These are phyloP conservation scores for Lutraria rhynchaena DNA, from an alignment of 1,140 invertebrate genomes.

Conservation along the genomic window DNA sequence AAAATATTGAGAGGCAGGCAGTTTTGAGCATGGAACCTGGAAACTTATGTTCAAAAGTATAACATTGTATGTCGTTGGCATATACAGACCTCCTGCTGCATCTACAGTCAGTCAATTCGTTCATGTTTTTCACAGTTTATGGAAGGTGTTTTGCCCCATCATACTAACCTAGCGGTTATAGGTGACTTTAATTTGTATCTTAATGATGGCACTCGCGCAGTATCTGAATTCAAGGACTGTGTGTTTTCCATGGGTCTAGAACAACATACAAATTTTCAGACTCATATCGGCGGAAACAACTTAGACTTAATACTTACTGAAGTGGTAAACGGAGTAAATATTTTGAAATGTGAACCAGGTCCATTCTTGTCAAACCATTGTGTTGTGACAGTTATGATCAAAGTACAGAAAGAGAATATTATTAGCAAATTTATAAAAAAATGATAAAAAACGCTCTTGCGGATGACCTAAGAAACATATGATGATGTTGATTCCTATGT, in stretches of 20 bases:
- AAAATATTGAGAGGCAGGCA: too few relatives aligned
- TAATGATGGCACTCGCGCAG: neutral
- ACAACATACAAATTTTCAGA: slow-evolving; percentile 4
- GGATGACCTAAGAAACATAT: neutral
- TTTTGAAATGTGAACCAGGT: slow-evolving; percentile 3
- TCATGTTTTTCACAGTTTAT: neutral
- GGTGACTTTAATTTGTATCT: slow-evolving; percentile 15
- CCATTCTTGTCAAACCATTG: slow-evolving; percentile 11
- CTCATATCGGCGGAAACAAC: neutral
- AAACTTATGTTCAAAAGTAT: slow-evolving; percentile 30
- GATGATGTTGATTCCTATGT: neutral
- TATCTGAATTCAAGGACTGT: slow-evolving; percentile 8
- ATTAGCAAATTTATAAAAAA: slow-evolving; percentile 7
- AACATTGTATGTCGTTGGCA: neutral
- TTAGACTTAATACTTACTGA: slow-evolving; percentile 13
- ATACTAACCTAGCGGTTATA: slow-evolving; percentile 12
- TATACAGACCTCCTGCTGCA: slow-evolving; percentile 17
- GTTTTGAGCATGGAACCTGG: slow-evolving; percentile 26
- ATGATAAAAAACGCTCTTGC: neutral
- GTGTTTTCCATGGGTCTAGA: slow-evolving; percentile 13
- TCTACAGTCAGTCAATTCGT: neutral
- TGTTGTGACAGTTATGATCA: neutral
- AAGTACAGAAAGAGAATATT: slow-evolving; percentile 2
- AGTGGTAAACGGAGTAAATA: neutral
- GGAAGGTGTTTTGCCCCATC: neutral